Base-by-base conservation (phyloP, 2,888 invertebrate species). In the Hartigia nigra region DNA sequence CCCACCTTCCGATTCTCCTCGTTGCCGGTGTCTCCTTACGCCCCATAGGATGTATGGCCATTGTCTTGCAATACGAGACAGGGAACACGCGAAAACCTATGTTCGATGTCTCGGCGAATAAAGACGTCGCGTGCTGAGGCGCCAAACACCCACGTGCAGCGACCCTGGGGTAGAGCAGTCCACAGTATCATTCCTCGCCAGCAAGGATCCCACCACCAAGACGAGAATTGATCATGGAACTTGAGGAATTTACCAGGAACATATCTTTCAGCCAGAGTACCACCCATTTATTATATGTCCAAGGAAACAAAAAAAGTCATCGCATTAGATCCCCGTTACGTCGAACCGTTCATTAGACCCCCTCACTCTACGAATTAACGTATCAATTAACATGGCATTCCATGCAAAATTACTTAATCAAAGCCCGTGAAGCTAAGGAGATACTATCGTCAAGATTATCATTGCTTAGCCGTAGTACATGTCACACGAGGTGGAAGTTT, bases 41-140 rank as follows among this genome's bases (percentile, higher is more conserved):
- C 32, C 32, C 55, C 32, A 5, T 31, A 31, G 69, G 76, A 76
- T 69, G 76, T 37, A 69, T 31, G 76, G 79, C 82, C 86, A 86
- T 87, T 88, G 87, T 88, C 83, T 78, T 77, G 79, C 83, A 78
- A 78, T 84, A 80, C 85, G 82, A 84, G 85, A 86, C 87, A 82
- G 83, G 82, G 83, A 84, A 88, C 85, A 87, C 82, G 86, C 79
- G 83, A 83, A 87, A 88, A 88, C 86, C 86, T 85, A 88, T 87
- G 89, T 87, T 87, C 88, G 81, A 86, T 82, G 88, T 86, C 87
- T 81, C 76, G 79, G 82, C 82, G 80, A 87, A 90, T 90, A 89
- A 88, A 90, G 90, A 89, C 87, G 87, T 88, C 88, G 86, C 81
- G 5, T 82, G 81, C 83, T 83, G 86, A 87, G 87, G 88, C 88